Evolutionary conservation across 2,888 invertebrate species (phyloP), one percentile per base, ranked within the genome.

Genomic region (Tetranychus piercei): DNA sequence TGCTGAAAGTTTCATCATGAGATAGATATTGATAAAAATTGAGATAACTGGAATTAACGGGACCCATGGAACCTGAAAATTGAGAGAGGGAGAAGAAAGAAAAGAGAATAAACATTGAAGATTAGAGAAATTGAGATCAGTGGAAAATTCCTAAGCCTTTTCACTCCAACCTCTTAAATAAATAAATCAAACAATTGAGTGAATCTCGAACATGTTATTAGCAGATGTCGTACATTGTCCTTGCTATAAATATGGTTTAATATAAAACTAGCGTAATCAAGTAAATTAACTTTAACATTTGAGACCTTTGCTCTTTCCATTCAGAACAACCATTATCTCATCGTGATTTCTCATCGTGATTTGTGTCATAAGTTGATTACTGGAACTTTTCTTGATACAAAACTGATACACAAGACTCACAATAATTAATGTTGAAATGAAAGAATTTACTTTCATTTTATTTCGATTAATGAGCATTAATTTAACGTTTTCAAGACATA

Each of bases 1-100:
- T 0, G 82, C 79, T 78, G 89, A 89, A 78, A 94, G 84, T 82
- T 90, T 87, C 75, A 90, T 83, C 91, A 94, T 92, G 34, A 94
- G 84, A 81, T 92, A 90, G 75, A 92, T 86, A 81, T 94, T 94
- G 70, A 90, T 85, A 79, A 91, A 86, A 77, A 92, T 88, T 80
- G 92, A 92, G 71, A 90, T 80, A 65, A 88, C 88, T 0, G 93
- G 93, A 74, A 93, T 82, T 76, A 90, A 83, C 1, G 94, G 94
- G 0, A 93, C 90, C 20, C 89, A 82, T 0, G 93, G 93, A 6
- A 92, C 91, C 88, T 92, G 83, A 34, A 66, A 8, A 69, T 20
- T 23, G 67, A 20, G 69, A 20, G 6, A 55, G 3, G 15, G 9
- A 15, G 55, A 55, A 15, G 45, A 9, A 45, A 45, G 9, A 11